Evolutionary conservation across 2,888 invertebrate species (phyloP).

Genomic region (Creontiades dilutus): DNA sequence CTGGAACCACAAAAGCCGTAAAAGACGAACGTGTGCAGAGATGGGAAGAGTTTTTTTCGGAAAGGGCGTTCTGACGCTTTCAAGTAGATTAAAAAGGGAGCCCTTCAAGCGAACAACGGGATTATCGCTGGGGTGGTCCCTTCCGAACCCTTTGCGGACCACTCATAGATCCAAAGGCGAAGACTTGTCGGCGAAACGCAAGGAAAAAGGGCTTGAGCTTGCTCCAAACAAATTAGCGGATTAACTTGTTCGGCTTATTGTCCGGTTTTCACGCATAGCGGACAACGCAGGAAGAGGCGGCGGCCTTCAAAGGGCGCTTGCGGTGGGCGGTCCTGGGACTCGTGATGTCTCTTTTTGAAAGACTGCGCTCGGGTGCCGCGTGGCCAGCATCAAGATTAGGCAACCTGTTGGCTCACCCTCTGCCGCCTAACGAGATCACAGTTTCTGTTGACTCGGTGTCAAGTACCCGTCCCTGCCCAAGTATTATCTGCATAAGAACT

Average conservation of each 20-base stretch:
- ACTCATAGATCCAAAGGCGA: background rate
- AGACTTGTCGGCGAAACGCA: slow-evolving; percentile 23
- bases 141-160: background rate
- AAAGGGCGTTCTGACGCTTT: slow-evolving; percentile 40
- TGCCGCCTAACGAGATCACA: background rate
- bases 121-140: slow-evolving; percentile 59
- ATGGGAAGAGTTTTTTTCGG: background rate
- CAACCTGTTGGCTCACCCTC: background rate
- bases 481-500: too few species aligned
- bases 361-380: background rate
- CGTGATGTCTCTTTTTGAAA: background rate
- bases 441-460: background rate
- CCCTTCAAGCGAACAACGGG: slow-evolving; percentile 64
- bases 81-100: slow-evolving; percentile 61
- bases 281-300: background rate
- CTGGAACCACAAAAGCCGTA: background rate
- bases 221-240: slow-evolving; percentile 52
- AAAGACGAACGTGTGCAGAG: slow-evolving; percentile 32
- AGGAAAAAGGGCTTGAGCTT: background rate
- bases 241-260: slow-evolving; percentile 49
- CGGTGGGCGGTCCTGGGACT: background rate
- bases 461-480: too few species aligned
- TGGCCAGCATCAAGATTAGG: background rate
- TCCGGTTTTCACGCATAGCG: slow-evolving; percentile 30
- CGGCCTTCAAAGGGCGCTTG: background rate